Evolutionary conservation across 2,888 invertebrate species (phyloP).

Genomic region (Cepaea hortensis): DNA sequence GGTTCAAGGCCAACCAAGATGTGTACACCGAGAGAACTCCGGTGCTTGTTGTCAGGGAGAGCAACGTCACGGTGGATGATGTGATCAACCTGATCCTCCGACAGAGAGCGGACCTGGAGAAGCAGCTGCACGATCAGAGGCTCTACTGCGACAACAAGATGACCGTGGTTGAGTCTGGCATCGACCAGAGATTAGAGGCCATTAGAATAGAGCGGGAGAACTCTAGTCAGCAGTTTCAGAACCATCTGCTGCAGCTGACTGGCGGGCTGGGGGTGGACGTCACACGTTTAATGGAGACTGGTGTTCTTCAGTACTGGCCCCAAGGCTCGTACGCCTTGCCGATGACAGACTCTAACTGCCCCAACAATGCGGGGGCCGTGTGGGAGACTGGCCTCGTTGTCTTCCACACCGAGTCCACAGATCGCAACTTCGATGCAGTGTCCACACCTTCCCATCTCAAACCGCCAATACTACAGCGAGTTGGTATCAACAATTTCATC

Average conservation of each 20-base stretch:
- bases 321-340: constrained; percentile 24
- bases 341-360: constrained; percentile 11
- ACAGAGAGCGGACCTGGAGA: constrained; percentile 11
- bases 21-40: background rate
- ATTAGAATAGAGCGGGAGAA: constrained; percentile 4
- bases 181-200: background rate
- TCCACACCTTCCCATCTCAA: background rate
- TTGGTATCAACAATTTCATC: constrained; percentile 11
- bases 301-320: constrained; percentile 34
- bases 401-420: constrained; percentile 36
- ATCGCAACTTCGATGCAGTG: constrained; percentile 16
- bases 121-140: constrained; percentile 13
- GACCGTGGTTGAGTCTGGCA: background rate
- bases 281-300: constrained; percentile 12
- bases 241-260: background rate
- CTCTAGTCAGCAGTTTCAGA: background rate
- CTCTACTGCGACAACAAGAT: constrained; percentile 12
- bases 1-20: constrained; percentile 23
- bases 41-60: background rate
- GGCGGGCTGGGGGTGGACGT: background rate
- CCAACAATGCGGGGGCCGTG: constrained; percentile 6
- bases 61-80: constrained; percentile 8
- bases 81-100: constrained; percentile 3
- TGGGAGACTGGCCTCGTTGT: background rate
- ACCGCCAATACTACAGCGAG: background rate